Base-by-base conservation (phyloP, 1,140 invertebrate genomes). In the Caenorhabditis remanei region DNA sequence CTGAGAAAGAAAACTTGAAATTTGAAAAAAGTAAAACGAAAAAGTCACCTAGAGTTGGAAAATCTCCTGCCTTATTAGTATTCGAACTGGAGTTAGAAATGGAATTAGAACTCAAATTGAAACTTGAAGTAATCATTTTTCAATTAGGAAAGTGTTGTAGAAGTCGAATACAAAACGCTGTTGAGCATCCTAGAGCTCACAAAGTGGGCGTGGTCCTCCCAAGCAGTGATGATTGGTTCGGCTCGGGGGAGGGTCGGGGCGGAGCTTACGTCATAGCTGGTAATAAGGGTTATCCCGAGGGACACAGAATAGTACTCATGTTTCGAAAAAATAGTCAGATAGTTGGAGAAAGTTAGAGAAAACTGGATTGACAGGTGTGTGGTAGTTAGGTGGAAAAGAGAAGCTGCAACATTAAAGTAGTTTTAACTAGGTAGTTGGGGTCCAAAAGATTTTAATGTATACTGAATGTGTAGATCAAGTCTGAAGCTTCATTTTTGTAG, bases 121-220 rank as follows among this genome's bases (percentile, higher is more conserved):
- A 24, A 41, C 46, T 71, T 46, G 71, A 21, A 79, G 71, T 79
- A 19, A 79, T 79, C 71, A 79, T 79, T 3, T 21, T 79, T 14
- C 46, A 50, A 50, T 79, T 53, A 50, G 16, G 14, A 50, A 50
- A 53, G 46, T 79, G 19, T 32, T 32, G 32, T 32, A 32, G 32
- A 79, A 79, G 71, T 79, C n/a, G 53, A 79, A 24, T 41, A 79
- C 43, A 48, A 48, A 21, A 75, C 11, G 16, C 71, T 79, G 71
- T 79, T 50, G 71, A 79, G 61, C 61, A 63, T 63, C 61, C 11
- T 53, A 3, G 50, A 24, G 71, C 71, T 79, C 46, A 50, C 16
- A 50, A n/a, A 79, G 3, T 2, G 63, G 63, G 63, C 63, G 63
- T 67, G 63, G 61, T 65, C 32, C 24, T 9, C 1, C 21, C 24